phyloP scores from a whole-genome alignment of 2,888 invertebrate genomes.

The Drosophila robusta region DNA sequence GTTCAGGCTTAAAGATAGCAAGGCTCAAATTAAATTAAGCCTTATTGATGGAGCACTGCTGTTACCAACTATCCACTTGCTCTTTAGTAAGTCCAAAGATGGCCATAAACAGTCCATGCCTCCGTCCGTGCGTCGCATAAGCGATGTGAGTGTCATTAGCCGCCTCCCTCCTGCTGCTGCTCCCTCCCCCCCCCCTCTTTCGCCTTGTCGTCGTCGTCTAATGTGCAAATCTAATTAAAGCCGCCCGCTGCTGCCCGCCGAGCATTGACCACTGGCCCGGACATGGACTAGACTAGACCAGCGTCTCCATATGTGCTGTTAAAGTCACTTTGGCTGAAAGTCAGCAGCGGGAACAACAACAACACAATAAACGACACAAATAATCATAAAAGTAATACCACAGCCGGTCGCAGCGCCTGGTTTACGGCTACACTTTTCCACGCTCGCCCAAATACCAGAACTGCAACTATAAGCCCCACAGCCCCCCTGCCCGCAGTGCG shows the following conservation, averaged over 20 bases:
- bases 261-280: slow-evolving; percentile 39
- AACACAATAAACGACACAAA: slow-evolving; percentile 79
- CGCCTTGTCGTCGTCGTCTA: slow-evolving; percentile 41
- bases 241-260: slow-evolving; percentile 27
- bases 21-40: slow-evolving; percentile 76
- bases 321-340: slow-evolving; percentile 49
- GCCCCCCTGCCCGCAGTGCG: slow-evolving; percentile 20
- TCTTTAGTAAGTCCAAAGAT: slow-evolving; percentile 37
- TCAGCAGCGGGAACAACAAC: slow-evolving; percentile 23
- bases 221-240: slow-evolving; percentile 81
- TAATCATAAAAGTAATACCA: slow-evolving; percentile 83
- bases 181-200: neutral
- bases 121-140: slow-evolving; percentile 67
- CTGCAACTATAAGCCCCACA: slow-evolving; percentile 24
- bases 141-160: slow-evolving; percentile 69
- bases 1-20: slow-evolving; percentile 65
- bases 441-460: slow-evolving; percentile 48
- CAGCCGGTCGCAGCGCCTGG: slow-evolving; percentile 59
- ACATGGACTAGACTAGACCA: slow-evolving; percentile 41
- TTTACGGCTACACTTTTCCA: slow-evolving; percentile 53
- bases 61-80: slow-evolving; percentile 9
- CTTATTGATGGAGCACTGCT: slow-evolving; percentile 73
- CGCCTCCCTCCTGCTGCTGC: neutral
- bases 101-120: slow-evolving; percentile 43
- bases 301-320: slow-evolving; percentile 62